Base-by-base conservation (phyloP, 2,113 vertebrate species). In the Tenrec ecaudatus region DNA sequence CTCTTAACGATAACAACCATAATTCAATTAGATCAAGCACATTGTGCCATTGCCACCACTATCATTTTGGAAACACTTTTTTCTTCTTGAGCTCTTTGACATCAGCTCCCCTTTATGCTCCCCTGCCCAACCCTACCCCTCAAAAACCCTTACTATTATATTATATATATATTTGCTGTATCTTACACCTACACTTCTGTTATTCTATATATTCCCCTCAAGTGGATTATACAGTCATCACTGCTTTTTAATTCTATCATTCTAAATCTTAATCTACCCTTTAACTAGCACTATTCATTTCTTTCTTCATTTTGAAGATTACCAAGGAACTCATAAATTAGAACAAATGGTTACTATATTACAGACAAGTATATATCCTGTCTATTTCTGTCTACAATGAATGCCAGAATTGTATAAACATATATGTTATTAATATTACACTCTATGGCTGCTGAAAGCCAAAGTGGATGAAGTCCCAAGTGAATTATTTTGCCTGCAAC, bases 401-500 rank as follows among this genome's bases (percentile, higher is more conserved):
- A 85, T 77, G 77, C 68, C 73, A 92, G 80, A 95, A 95, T 95
- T 97, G 96, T 22, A 2, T 88, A 97, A 97, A 96, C 64, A 95
- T 16, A 95, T 14, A 0, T 95, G 97, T 97, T 94, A 93, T 94
- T 89, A 93, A 62, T 90, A 96, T 96, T 93, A 71, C 68, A 92
- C 80, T 93, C 79, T 90, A 64, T 53, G 40, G 96, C 90, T 0
- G 1, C 84, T 97, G 71, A 97, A 96, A 68, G 58, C 87, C 96
- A 82, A 96, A 4, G 11, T 23, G 95, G 89, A 96, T 79, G 22
- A 75, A 90, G 90, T 95, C 94, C 95, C 96, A 96, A 94, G 1
- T 66, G 92, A 96, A 96, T 98, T 88, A 92, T 92, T 96, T 94
- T 93, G 89, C 87, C 90, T 69, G 2, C 0, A 1, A 97, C 96